Conservation (phyloP, 2,888 invertebrate species). For the Clunio marinus region DNA sequence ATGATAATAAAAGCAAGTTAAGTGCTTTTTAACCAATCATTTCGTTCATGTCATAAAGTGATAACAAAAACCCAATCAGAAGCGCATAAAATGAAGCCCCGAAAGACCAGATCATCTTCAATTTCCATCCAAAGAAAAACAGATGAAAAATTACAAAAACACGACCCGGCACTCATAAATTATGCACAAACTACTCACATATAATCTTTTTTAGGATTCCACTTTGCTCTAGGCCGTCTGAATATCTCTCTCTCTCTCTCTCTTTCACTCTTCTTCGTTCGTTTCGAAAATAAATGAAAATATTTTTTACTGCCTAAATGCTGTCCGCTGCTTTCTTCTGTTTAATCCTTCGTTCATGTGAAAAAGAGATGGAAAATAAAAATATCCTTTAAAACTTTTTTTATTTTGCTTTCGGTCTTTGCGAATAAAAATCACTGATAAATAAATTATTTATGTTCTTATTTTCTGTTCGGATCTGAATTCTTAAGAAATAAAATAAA, state of each 20-base stretch:
- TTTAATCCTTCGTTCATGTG: background rate
- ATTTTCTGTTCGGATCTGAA: background rate
- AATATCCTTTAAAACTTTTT: slow-evolving; percentile 12
- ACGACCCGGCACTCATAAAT: slow-evolving; percentile 12
- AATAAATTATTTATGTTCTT: slow-evolving; percentile 16
- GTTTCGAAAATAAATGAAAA: too few relatives aligned
- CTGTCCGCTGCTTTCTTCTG: background rate
- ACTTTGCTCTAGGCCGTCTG: background rate
- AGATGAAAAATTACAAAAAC: background rate
- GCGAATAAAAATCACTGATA: slow-evolving; percentile 18
- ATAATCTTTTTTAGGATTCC: slow-evolving; percentile 13
- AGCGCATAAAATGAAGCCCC: background rate
- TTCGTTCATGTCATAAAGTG: too few relatives aligned
- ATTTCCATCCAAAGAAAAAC: background rate
- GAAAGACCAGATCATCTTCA: background rate
- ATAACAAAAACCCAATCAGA: too few relatives aligned
- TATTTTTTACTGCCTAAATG: background rate
- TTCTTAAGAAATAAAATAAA: too few relatives aligned
- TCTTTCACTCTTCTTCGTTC: background rate
- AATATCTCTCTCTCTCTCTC: background rate
- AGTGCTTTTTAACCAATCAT: too few relatives aligned
- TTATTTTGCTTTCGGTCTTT: background rate
- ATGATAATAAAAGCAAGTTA: too few relatives aligned
- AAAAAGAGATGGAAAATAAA: background rate
- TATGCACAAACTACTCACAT: slow-evolving; percentile 28